A percentile compares a stretch with the other conserved stretches of the same genome.
Evolutionary conservation across 2,888 invertebrate genomes (phyloP).

Genomic region (Tetrapedia diversipes): DNA sequence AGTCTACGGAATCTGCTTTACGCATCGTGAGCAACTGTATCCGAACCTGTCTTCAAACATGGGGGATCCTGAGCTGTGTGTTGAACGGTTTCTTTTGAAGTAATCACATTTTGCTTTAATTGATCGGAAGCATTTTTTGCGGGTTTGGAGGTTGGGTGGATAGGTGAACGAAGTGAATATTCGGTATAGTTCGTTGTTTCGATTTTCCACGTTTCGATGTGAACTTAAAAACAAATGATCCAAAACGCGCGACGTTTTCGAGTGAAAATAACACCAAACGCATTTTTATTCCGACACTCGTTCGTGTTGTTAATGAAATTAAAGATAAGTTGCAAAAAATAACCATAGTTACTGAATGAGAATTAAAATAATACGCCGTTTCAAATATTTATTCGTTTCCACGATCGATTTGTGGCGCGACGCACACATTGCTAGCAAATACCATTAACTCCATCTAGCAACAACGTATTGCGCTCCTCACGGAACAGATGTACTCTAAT

Average conservation of each 20-base stretch:
- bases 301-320: no score
- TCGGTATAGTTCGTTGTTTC: constrained; percentile 31
- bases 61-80: not conserved
- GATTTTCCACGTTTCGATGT: not conserved
- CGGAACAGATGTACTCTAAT: constrained; percentile 12
- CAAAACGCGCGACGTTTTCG: not conserved
- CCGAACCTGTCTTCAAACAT: not conserved
- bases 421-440: not conserved
- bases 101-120: not conserved
- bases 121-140: not conserved
- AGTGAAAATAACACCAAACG: no score
- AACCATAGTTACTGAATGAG: not conserved
- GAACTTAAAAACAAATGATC: no score
- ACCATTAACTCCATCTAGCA: constrained; percentile 39
- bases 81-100: not conserved
- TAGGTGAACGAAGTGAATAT: not conserved
- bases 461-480: not conserved
- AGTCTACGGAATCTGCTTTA: constrained; percentile 18
- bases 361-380: not conserved
- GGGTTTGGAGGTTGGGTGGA: not conserved
- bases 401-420: not conserved
- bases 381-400: constrained; percentile 5
- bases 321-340: not conserved
- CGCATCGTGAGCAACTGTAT: constrained; percentile 35
- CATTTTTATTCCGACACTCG: no score